Conservation (phyloP, 2,888 invertebrate genomes). For the Scaptodrosophila latifasciaeformis region DNA sequence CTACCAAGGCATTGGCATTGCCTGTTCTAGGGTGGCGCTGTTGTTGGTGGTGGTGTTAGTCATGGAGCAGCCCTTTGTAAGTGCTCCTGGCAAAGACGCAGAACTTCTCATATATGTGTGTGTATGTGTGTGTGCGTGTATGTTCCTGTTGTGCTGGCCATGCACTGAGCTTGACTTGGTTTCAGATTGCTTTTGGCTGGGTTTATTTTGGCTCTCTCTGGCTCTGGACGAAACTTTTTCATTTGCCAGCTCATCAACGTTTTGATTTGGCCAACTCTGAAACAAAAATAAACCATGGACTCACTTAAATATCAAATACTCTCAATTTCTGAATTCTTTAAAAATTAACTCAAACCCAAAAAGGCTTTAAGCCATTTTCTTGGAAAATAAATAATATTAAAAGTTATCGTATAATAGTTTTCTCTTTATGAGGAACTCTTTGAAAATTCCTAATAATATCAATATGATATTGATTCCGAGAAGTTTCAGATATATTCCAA, state of each 20-base stretch:
- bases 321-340: no score
- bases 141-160: not conserved
- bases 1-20: not conserved
- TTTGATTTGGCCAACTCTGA: slow-evolving; percentile 65
- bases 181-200: not conserved
- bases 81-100: slow-evolving; percentile 20
- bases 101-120: slow-evolving; percentile 10
- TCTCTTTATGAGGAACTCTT: no score
- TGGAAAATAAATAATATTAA: no score
- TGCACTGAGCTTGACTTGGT: slow-evolving; percentile 1
- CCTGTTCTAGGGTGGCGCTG: slow-evolving; percentile 16
- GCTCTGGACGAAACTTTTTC: slow-evolving; percentile 56
- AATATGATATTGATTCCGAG: no score
- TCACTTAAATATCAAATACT: no score
- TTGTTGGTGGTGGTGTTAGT: slow-evolving; percentile 37
- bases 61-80: slow-evolving; percentile 13
- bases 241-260: slow-evolving; percentile 71
- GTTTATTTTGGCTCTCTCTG: slow-evolving; percentile 14
- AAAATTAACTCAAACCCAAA: no score
- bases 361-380: no score
- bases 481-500: no score
- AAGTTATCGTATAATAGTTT: no score
- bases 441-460: no score
- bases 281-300: slow-evolving; percentile 30
- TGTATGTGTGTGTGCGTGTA: not conserved